These are phyloP conservation scores for Alcedo quadribrachys DNA, from an alignment of 2,797 vertebrate genomes.

Conservation along the genomic window DNA sequence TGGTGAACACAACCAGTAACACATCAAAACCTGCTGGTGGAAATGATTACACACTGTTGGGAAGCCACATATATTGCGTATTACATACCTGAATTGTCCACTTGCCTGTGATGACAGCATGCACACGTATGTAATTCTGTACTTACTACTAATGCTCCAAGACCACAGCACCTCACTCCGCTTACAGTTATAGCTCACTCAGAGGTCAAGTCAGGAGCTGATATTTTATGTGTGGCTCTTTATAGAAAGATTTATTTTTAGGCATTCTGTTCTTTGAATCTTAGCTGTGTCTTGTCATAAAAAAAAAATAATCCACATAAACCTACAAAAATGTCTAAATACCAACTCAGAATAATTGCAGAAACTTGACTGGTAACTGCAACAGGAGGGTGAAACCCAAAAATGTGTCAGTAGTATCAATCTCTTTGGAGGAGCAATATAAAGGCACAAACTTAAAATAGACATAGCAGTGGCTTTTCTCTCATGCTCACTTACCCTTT, in stretches of 20 bases:
- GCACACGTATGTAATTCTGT: neutral
- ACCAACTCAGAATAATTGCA: neutral
- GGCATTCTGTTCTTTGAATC: neutral
- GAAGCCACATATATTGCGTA: neutral
- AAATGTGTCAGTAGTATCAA: neutral
- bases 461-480: neutral
- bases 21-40: neutral
- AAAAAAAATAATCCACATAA: neutral
- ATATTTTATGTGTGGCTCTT: neutral
- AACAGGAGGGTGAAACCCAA: neutral
- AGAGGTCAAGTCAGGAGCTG: neutral
- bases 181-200: neutral
- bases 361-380: neutral
- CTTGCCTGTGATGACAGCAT: neutral
- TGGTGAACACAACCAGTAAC: neutral
- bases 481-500: neutral
- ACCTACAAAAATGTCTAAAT: accelerated
- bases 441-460: constrained; percentile 6
- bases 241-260: neutral
- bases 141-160: neutral
- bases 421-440: neutral
- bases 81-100: neutral
- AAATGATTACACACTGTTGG: neutral
- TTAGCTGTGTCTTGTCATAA: neutral
- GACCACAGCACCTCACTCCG: neutral